Base-by-base conservation (phyloP, 2,888 invertebrate species). In the Apomyelois bistriatella region DNA sequence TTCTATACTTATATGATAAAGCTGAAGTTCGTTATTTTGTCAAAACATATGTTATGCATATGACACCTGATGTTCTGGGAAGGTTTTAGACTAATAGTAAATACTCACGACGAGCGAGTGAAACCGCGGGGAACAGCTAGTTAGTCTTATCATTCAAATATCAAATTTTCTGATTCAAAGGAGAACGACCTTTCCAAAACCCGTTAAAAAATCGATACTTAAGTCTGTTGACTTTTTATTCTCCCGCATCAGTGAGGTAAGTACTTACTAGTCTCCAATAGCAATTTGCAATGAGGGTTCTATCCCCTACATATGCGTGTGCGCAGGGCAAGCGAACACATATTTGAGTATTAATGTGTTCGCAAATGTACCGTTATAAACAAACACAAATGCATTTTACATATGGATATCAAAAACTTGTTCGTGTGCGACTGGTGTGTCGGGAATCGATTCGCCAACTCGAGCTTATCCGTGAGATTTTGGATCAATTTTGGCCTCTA, bases 311-410 rank as follows among this genome's bases (percentile, higher is more conserved):
- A 69, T 62, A 62, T 77, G 85, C 82, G 82, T 80, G 66, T 68
- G 79, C 82, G 81, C 82, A 78, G 60, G 64, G 58, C 49, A 56
- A 58, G 62, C 64, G 59, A 61, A 61, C 66, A 70, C 69, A 70
- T 72, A 74, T 73, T 72, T 76, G 70, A 74, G 72, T 70, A 75
- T 46, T 52, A 43, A 52, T 52, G 36, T 52, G 64, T 72, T 72
- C 70, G 74, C 70, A 63, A 73, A 73, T 72, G 64, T 77, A 76
- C 82, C 80, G 85, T 85, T 85, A 84, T 70, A 70, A 67, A 76
- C 74, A 66, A 75, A 77, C 76, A 79, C 76, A 72, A 66, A 67
- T 70, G 72, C 71, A 76, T 56, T 68, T 64, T 63, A 62, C 64
- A 55, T 15, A 40, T 16, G 32, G 68, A 74, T 68, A 71, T 70